Percentiles rank a stretch among this genome's conserved stretches.
Conservation (phyloP, 1,140 invertebrate genomes). For the Drosophila erecta region DNA sequence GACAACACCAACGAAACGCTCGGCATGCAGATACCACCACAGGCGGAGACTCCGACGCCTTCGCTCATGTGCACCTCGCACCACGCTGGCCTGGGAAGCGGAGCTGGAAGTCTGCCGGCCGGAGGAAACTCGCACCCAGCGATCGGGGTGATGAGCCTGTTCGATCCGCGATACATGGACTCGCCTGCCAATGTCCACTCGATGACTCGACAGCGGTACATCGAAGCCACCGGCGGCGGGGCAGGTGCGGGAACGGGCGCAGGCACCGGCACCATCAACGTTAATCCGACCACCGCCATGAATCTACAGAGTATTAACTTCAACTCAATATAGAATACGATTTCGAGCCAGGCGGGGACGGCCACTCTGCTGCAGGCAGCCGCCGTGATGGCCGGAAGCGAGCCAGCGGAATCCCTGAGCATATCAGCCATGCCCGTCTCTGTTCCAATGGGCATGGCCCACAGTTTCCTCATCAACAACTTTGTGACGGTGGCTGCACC, state of each 20-base stretch:
- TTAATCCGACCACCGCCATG: constrained; percentile 85
- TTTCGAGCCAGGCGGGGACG: constrained; percentile 68
- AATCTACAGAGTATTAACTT: constrained; percentile 91
- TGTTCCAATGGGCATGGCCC: constrained; percentile 69
- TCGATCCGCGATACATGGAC: constrained; percentile 87
- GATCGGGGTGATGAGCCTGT: constrained; percentile 86
- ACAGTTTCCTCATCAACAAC: constrained; percentile 76
- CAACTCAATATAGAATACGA: constrained; percentile 88
- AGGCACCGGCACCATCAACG: constrained; percentile 81
- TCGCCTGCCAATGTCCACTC: constrained; percentile 85
- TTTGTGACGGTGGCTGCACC: constrained; percentile 75
- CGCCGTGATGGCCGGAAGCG: constrained; percentile 62
- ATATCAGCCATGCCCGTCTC: constrained; percentile 71
- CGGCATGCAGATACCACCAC: constrained; percentile 86
- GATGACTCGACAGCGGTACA: constrained; percentile 85
- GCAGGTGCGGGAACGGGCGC: constrained; percentile 62
- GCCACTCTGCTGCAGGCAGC: constrained; percentile 70
- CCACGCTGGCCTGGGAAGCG: constrained; percentile 50
- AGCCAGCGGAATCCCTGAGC: constrained; percentile 66
- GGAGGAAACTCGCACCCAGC: constrained; percentile 83
- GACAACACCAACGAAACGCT: constrained; percentile 83
- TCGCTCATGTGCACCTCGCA: constrained; percentile 85
- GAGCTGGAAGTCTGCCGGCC: constrained; percentile 49
- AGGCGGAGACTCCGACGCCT: constrained; percentile 85
- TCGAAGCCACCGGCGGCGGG: constrained; percentile 81